These are phyloP conservation scores for Falcunculus frontatus DNA, from an alignment of 2,113 vertebrate species.

Conservation along the genomic window DNA sequence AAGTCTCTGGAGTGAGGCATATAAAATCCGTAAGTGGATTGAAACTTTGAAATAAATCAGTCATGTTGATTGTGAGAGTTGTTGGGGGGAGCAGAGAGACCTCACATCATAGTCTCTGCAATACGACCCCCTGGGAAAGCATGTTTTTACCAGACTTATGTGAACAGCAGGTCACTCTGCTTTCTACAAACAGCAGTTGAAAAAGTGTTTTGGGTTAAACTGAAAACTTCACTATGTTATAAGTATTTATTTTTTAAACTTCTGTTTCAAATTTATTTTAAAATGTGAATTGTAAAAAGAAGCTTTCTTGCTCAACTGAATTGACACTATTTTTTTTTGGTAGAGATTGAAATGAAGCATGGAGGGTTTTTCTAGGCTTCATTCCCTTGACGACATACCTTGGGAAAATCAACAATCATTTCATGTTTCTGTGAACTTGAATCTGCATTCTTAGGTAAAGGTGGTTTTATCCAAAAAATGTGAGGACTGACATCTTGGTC, in stretches of 20 bases:
- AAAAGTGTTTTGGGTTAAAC: background rate
- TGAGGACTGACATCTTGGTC: background rate
- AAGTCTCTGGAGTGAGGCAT: background rate
- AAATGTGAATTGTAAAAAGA: background rate
- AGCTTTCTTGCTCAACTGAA: background rate
- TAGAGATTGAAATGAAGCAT: background rate
- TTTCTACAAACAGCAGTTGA: background rate
- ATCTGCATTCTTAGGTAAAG: background rate
- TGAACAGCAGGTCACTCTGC: background rate
- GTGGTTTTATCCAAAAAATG: background rate
- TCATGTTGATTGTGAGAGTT: fast-evolving
- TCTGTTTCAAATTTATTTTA: background rate
- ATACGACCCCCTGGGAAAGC: fast-evolving
- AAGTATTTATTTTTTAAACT: background rate
- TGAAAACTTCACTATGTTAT: background rate
- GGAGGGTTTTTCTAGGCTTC: fast-evolving
- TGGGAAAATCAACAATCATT: background rate
- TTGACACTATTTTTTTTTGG: background rate
- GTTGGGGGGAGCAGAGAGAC: background rate
- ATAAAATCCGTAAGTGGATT: background rate
- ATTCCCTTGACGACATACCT: background rate
- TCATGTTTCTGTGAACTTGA: background rate
- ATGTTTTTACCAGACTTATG: background rate
- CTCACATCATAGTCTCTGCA: background rate
- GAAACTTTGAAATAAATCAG: background rate